These are phyloP conservation scores for Neoascia interrupta DNA, from an alignment of 2,888 invertebrate species.

Conservation along the genomic window DNA sequence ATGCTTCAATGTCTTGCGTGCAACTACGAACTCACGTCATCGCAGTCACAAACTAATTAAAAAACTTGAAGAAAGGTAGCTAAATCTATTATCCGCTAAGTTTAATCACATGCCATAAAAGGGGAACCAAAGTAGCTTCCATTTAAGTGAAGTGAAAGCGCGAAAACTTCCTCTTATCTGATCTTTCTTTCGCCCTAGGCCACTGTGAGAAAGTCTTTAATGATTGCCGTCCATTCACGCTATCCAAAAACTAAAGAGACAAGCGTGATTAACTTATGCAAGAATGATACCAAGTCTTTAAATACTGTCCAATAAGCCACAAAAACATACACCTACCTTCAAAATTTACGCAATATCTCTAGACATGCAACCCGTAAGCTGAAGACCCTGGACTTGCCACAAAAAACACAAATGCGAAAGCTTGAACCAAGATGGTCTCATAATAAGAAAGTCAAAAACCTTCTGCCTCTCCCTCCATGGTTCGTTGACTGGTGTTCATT, in stretches of 20 bases:
- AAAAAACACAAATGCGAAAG: too few relatives aligned
- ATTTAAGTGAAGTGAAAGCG: slow-evolving; percentile 26
- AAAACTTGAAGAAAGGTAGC: too few relatives aligned
- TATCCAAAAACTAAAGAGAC: too few relatives aligned
- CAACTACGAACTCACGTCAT: too few relatives aligned
- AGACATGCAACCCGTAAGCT: slow-evolving; percentile 11
- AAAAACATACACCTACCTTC: neutral
- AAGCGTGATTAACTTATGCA: too few relatives aligned
- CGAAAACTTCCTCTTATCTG: neutral
- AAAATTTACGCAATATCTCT: neutral
- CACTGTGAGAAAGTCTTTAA: slow-evolving; percentile 20
- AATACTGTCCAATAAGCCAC: slow-evolving; percentile 2
- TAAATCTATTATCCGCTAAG: too few relatives aligned
- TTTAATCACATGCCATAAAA: neutral
- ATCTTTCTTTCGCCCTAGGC: neutral
- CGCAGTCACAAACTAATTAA: too few relatives aligned
- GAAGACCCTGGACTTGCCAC: slow-evolving; percentile 13
- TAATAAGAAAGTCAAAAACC: slow-evolving; percentile 28
- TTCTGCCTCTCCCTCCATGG: slow-evolving; percentile 35
- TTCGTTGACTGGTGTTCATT: slow-evolving; percentile 45
- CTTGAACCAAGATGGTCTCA: too few relatives aligned
- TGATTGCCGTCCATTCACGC: too few relatives aligned
- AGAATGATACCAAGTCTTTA: slow-evolving; percentile 11
- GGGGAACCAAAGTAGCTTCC: neutral
- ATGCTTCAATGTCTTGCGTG: too few relatives aligned